These are phyloP conservation scores for Ciona savignyi DNA, from an alignment of 23 tunicate species.

Conservation along the genomic window DNA sequence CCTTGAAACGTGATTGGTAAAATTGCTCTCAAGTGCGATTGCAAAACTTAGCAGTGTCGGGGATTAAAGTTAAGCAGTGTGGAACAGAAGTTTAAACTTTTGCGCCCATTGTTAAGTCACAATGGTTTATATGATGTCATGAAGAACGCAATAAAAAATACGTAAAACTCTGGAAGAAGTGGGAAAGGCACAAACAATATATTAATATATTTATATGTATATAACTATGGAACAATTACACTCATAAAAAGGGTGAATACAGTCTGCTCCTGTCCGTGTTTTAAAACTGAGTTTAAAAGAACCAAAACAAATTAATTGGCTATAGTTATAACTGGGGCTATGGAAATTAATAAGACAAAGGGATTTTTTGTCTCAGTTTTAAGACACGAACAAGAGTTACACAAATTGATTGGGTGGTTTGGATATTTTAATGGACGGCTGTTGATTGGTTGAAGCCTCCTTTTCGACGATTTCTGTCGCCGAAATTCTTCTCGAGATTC, in stretches of 20 bases:
- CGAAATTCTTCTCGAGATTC: slow-evolving; percentile 95
- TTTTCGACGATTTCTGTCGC: slow-evolving; percentile 68
- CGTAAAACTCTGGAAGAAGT: background rate
- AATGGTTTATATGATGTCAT: background rate
- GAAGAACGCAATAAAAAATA: background rate
- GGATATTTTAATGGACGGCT: slow-evolving; percentile 10
- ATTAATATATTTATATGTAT: too few relatives aligned
- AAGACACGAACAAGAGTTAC: too few relatives aligned
- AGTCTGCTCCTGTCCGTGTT: too few relatives aligned
- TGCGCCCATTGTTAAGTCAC: background rate
- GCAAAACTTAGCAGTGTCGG: background rate
- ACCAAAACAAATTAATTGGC: too few relatives aligned
- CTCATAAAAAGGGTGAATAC: too few relatives aligned
- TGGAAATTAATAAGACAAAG: too few relatives aligned
- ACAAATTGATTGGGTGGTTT: background rate
- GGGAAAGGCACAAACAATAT: background rate
- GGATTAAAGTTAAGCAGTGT: background rate
- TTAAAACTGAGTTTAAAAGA: too few relatives aligned
- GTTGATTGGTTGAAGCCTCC: slow-evolving; percentile 9
- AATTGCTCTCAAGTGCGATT: background rate
- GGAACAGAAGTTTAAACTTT: background rate
- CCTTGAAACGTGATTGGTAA: background rate
- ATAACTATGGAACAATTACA: background rate
- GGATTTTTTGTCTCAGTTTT: too few relatives aligned
- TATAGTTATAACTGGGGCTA: too few relatives aligned